Base-by-base conservation (phyloP, 2,888 invertebrate genomes). In the Hypolimnas misippus region DNA sequence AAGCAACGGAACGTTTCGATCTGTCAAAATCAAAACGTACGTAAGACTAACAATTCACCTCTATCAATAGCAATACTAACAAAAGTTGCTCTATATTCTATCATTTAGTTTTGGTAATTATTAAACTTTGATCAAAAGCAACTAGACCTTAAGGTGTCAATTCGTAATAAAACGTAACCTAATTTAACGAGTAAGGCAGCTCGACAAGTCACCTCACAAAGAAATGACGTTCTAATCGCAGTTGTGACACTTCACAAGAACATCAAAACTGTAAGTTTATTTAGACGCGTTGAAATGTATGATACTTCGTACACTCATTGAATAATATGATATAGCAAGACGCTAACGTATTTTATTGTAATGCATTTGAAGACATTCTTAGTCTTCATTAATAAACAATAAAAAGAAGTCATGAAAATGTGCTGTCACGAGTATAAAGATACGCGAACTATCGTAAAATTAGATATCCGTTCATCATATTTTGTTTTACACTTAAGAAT, bases 11-110 rank as follows among this genome's bases (percentile, higher is more conserved):
- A 52, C 44, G 51, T 52, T 10, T 21, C 49, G 50, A 63, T 66
- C 63, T 21, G 59, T 61, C 60, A 55, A 57, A 63, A 53, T 63
- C 63, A 56, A 62, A 21, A 46, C 14, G n/a, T n/a, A 57, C 25
- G 25, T 29, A 49, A 29, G 49, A 29, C 6, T 25, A 49, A 29
- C 14, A 25, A 49, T 25, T 49, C 2, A 42, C 14, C 12, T 12
- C 2, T 40, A 4, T 40, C 1, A 5, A n/a, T n/a, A 14, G 14
- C 3, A 40, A 40, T 7, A 10, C 8, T 35, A 7, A 7, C n/a
- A n/a, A n/a, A n/a, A n/a, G n/a, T n/a, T n/a, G n/a, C n/a, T n/a
- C n/a, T n/a, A n/a, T n/a, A n/a, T 25, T 25, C 25, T 25, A 25
- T 25, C 5, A n/a, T 2, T 40, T 40, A 40, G 14, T 40, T 40